Evolutionary conservation across 2,113 vertebrate species (phyloP), one percentile per base, ranked within the genome.

Genomic region (Halcyon malimbica): DNA sequence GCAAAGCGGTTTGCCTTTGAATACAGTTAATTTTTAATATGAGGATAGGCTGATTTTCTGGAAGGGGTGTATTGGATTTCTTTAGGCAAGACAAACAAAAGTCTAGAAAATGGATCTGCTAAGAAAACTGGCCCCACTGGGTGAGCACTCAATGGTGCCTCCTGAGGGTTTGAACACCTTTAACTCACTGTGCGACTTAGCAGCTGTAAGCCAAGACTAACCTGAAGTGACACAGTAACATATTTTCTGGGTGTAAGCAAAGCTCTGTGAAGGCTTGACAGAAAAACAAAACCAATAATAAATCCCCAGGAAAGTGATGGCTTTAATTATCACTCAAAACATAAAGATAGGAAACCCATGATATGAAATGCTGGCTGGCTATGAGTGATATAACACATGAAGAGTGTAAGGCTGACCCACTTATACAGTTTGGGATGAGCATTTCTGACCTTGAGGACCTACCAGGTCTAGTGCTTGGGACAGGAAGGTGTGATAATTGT

Each of bases 341-440:
- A 42, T 3, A 4, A 67, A n/a, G 16, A 29, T 0, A 17, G 16
- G 48, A 39, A 76, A 14, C 53, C 56, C 25, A 1, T 33, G 18
- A 4, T 57, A 5, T 65, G 20, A 50, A 65, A 35, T 18, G 1
- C 4, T 57, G 35, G 10, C 44, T 53, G 54, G 23, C 29, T 62
- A 0, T 21, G 59, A 65, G 20, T 24, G 59, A 17, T 8, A 1
- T 2, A 73, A 8, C 12, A 2, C 23, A 5, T 0, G 4, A 54
- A 39, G 46, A 51, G 17, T 1, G 2, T 42, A 56, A 54, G 46
- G 5, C 12, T 75, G 64, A 44, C 13, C 18, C 59, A 16, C 8
- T 68, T 39, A 51, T 37, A 16, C 4, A 33, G 4, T 33, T 64
- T 46, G 16, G 6, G 37, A 5, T 0, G 5, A 77, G 5, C 5